phyloP scores from a whole-genome alignment of 2,888 invertebrate species.

The Sphaerophoria taeniata region DNA sequence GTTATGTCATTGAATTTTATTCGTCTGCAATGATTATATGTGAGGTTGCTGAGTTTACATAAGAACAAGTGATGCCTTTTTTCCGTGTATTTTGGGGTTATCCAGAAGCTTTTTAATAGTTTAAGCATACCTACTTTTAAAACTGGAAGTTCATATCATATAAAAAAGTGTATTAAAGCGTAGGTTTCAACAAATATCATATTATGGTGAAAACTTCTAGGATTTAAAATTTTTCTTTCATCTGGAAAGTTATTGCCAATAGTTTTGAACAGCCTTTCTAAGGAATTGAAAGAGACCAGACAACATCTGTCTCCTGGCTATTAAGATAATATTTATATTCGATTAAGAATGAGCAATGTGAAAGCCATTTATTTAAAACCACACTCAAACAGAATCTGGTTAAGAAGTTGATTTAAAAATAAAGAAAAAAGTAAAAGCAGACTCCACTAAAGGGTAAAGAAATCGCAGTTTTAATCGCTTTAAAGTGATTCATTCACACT shows the following conservation, averaged over 20 bases:
- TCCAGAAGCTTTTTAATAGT: too few species aligned
- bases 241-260: slow-evolving; percentile 7
- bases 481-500: slow-evolving; percentile 67
- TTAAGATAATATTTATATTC: slow-evolving; percentile 52
- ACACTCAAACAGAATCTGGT: background rate
- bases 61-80: too few species aligned
- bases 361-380: slow-evolving; percentile 49
- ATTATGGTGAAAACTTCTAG: too few species aligned
- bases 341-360: slow-evolving; percentile 30
- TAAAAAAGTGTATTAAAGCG: too few species aligned
- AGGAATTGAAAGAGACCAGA: slow-evolving; percentile 11
- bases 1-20: too few species aligned
- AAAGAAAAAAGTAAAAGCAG: background rate
- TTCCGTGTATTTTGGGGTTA: too few species aligned
- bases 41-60: too few species aligned
- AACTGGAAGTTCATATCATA: too few species aligned
- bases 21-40: too few species aligned
- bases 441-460: background rate
- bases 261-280: background rate
- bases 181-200: too few species aligned
- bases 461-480: slow-evolving; percentile 63
- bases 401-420: slow-evolving; percentile 4
- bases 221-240: too few species aligned
- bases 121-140: too few species aligned
- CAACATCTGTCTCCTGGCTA: slow-evolving; percentile 15